Evolutionary conservation across 2,888 invertebrate genomes (phyloP).

Genomic region (Caenorhabditis doughertyi): DNA sequence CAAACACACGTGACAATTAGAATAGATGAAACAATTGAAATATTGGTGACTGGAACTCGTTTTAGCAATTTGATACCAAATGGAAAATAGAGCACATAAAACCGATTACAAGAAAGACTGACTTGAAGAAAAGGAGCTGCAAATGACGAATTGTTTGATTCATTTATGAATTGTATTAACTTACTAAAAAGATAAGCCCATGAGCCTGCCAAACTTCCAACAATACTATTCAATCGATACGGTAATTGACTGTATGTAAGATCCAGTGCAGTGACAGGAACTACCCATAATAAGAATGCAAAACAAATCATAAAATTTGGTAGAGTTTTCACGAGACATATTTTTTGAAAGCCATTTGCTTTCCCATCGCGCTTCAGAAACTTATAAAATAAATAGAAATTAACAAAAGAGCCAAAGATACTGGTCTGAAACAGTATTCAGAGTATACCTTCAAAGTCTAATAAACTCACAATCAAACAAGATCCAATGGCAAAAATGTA

Average conservation of each 20-base stretch:
- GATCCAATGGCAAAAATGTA: constrained; percentile 33
- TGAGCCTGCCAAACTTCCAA: constrained; percentile 29
- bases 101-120: constrained; percentile 38
- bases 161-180: neutral
- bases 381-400: constrained; percentile 44
- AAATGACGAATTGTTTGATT: no score
- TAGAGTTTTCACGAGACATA: constrained; percentile 38
- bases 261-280: constrained; percentile 22
- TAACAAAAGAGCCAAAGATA: constrained; percentile 22
- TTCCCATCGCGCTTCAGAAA: constrained; percentile 36
- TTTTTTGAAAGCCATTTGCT: constrained; percentile 44
- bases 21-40: constrained; percentile 2
- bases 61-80: constrained; percentile 28
- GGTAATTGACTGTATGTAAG: constrained; percentile 20
- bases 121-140: constrained; percentile 49
- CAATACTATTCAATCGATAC: constrained; percentile 31
- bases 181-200: constrained; percentile 51
- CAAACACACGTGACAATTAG: constrained; percentile 33
- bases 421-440: constrained; percentile 17
- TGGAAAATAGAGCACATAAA: constrained; percentile 48
- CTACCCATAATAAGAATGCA: constrained; percentile 39
- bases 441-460: neutral
- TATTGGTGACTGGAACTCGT: constrained; percentile 32
- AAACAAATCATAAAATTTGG: constrained; percentile 43
- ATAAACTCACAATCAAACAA: constrained; percentile 37